These are phyloP conservation scores for Temnopleurus reevesii DNA, from an alignment of 53 echinoderm and acorn worm genomes.

Conservation along the genomic window DNA sequence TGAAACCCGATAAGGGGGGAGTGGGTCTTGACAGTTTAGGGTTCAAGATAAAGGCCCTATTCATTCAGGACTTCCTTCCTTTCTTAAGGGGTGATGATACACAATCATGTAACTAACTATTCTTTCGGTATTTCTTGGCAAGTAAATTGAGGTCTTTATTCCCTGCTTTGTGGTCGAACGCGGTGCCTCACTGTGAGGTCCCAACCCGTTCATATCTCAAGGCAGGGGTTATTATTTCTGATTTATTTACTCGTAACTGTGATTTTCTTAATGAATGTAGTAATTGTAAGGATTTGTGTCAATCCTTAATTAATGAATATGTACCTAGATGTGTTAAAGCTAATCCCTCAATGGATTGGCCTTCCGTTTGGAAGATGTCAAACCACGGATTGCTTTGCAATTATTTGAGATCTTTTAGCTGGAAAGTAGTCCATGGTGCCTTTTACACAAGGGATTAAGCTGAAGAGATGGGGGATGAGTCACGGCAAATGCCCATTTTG, in stretches of 20 bases:
- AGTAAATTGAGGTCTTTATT: too few species aligned
- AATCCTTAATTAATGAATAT: too few species aligned
- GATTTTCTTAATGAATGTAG: not conserved
- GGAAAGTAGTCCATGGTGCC: not conserved
- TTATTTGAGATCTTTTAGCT: not conserved
- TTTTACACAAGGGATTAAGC: conserved; percentile 21
- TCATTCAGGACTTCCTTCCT: too few species aligned
- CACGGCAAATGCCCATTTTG: conserved; percentile 37
- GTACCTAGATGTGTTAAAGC: not conserved
- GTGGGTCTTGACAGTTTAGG: not conserved
- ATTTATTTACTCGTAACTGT: not conserved
- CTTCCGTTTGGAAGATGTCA: not conserved
- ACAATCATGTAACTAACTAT: too few species aligned
- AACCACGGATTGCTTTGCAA: not conserved
- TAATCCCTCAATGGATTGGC: not conserved
- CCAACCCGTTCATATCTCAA: not conserved
- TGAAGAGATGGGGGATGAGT: conserved; percentile 19
- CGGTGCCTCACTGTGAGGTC: too few species aligned
- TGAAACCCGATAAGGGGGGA: too few species aligned
- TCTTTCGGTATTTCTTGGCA: too few species aligned
- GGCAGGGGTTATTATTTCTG: not conserved
- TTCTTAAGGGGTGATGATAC: too few species aligned
- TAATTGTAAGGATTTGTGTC: not conserved
- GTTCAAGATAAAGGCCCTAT: too few species aligned
- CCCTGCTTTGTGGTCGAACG: too few species aligned